phyloP scores from a whole-genome alignment of 1,140 invertebrate genomes.

The Drosophila auraria region DNA sequence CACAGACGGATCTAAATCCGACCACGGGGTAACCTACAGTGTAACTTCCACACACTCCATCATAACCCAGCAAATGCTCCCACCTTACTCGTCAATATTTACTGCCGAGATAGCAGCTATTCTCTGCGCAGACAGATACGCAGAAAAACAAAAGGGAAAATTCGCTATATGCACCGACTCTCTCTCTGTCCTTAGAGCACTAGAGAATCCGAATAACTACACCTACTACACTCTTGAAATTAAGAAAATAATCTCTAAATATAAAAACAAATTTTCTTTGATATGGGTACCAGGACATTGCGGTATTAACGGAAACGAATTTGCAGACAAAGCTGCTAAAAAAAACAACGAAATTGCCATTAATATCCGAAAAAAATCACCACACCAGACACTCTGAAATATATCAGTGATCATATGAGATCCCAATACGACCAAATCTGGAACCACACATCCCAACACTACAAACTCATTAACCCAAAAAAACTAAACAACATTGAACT shows the following conservation, averaged over 20 bases:
- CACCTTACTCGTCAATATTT: constrained; percentile 2
- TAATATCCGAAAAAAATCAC: constrained; percentile 8
- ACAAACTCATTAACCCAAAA: constrained; percentile 5
- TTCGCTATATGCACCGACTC: background rate
- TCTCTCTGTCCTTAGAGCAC: constrained; percentile 2
- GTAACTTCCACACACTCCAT: constrained; percentile 14
- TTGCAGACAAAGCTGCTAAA: background rate
- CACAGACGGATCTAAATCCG: background rate
- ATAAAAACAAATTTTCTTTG: background rate
- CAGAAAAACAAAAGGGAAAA: constrained; percentile 6
- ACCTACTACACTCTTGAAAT: constrained; percentile 2
- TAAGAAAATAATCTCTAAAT: background rate
- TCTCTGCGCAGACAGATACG: constrained; percentile 2
- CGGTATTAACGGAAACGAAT: background rate
- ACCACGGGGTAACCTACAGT: constrained; percentile 1
- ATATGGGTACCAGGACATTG: constrained; percentile 7
- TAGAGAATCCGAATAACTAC: background rate
- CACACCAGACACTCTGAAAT: constrained; percentile 3
- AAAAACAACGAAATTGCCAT: background rate
- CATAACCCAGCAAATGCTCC: constrained; percentile 13
- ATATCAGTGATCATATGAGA: constrained; percentile 4
- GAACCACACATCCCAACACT: background rate
- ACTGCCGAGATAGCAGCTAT: constrained; percentile 14
- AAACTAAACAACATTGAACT: background rate
- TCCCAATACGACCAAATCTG: background rate